Evolutionary conservation across 2,797 vertebrate genomes (phyloP).

Genomic region (Stomatorhinus walkeri): DNA sequence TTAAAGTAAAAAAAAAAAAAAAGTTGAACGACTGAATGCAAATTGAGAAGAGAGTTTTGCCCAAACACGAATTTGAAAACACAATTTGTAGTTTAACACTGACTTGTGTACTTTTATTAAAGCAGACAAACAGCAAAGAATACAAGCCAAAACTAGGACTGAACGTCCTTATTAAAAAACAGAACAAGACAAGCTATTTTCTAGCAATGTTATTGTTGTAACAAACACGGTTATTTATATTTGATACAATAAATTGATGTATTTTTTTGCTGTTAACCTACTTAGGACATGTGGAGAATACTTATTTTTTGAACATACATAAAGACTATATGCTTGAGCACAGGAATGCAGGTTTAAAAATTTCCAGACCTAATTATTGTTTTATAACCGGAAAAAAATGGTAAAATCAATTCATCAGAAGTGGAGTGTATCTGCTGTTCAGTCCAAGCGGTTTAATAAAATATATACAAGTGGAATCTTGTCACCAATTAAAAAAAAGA

Average conservation of each 20-base stretch:
- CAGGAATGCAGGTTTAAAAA: slow-evolving; percentile 73
- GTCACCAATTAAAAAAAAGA: slow-evolving; percentile 64
- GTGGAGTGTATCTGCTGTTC: slow-evolving; percentile 78
- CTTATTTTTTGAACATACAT: slow-evolving; percentile 68
- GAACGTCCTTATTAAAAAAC: slow-evolving; percentile 51
- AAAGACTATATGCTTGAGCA: slow-evolving; percentile 78
- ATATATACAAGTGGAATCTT: slow-evolving; percentile 67
- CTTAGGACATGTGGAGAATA: slow-evolving; percentile 82
- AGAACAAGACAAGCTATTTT: slow-evolving; percentile 81
- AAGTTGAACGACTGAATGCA: slow-evolving; percentile 43
- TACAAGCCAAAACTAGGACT: slow-evolving; percentile 93
- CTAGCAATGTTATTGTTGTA: slow-evolving; percentile 76
- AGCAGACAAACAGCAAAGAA: slow-evolving; percentile 98
- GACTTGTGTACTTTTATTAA: slow-evolving; percentile 98
- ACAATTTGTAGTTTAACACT: slow-evolving; percentile 77
- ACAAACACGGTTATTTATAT: slow-evolving; percentile 82
- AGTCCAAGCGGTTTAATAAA: slow-evolving; percentile 76
- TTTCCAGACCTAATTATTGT: slow-evolving; percentile 53
- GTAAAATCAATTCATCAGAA: slow-evolving; percentile 73
- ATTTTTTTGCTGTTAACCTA: slow-evolving; percentile 71
- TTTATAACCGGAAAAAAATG: slow-evolving; percentile 39
- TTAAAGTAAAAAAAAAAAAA: neutral
- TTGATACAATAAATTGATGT: slow-evolving; percentile 83
- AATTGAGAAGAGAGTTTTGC: slow-evolving; percentile 64
- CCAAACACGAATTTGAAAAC: slow-evolving; percentile 73